Evolutionary conservation across 2,113 vertebrate species (phyloP), one percentile per base, ranked within the genome.

Genomic region (Prietella phreatophila): DNA sequence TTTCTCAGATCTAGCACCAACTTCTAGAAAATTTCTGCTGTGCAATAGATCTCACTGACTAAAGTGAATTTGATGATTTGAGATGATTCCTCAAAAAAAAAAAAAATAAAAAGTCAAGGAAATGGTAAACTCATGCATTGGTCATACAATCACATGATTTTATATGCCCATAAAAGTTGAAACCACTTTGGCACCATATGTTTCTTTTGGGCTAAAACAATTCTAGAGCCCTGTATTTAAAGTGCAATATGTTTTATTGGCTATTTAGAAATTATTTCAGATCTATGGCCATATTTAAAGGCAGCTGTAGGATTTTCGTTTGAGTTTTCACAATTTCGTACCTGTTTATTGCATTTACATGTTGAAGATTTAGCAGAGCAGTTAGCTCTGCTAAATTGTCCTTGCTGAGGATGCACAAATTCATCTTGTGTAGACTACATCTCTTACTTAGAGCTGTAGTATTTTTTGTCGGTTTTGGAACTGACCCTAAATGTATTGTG

Each of bases 401-500:
- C 75, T 76, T 82, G 39, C 76, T 55, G 76, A 55, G 13, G 55
- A 25, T 67, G 39, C 84, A 84, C 56, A 61, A 85, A 56, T 33
- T n/a, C 50, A 85, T 47, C 73, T 76, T 27, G 22, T 27, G 14
- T 25, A 85, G 39, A 30, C 30, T 42, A 75, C 27, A 50, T 20
- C 17, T 71, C 30, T 30, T 20, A 42, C 82, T 89, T 87, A 79
- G 76, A 89, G 67, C 20, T 14, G 42, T 42, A 80, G 25, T 61
- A 73, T 50, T 60, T 71, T 80, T 25, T 83, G 67, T 50, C 22
- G n/a, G 22, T 67, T 67, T 75, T 30, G 53, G 56, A 53, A 36
- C 83, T 81, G 87, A 88, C 61, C 56, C 87, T 39, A 87, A 87
- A 82, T 79, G 82, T 67, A 71, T 84, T 36, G 71, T 39, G 53